These are phyloP conservation scores for Syngnathus acus DNA, from an alignment of 2,797 vertebrate species.

Conservation along the genomic window DNA sequence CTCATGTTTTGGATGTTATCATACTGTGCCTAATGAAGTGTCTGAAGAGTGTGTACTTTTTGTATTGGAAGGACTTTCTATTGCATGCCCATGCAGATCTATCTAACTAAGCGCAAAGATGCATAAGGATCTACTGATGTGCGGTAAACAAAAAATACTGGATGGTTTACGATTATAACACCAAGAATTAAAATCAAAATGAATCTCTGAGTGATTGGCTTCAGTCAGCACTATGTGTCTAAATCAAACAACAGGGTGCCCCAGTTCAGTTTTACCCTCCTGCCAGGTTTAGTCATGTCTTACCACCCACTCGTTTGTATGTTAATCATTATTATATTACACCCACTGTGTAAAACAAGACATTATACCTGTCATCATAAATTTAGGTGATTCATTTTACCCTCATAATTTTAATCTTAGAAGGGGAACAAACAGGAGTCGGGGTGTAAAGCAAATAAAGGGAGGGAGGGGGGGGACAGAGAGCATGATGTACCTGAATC, in stretches of 20 bases:
- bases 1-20: not conserved
- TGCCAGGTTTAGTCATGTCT: slow-evolving; percentile 49
- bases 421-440: slow-evolving; percentile 20
- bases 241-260: slow-evolving; percentile 38
- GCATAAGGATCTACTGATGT: not conserved
- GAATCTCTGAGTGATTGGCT: not conserved
- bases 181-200: not conserved
- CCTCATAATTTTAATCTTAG: slow-evolving; percentile 17
- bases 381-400: slow-evolving; percentile 9
- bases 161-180: not conserved
- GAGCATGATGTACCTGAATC: slow-evolving; percentile 51
- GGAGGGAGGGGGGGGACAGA: slow-evolving; percentile 17
- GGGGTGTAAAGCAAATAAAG: slow-evolving; percentile 1
- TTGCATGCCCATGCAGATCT: not conserved
- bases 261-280: slow-evolving; percentile 35
- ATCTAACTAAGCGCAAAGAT: not conserved
- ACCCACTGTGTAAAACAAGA: slow-evolving; percentile 30
- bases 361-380: slow-evolving; percentile 19
- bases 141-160: not conserved
- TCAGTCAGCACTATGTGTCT: slow-evolving; percentile 21
- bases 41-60: not conserved
- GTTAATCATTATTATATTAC: slow-evolving; percentile 46
- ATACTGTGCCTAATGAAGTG: not conserved
- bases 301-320: slow-evolving; percentile 46
- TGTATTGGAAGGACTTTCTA: not conserved